Conservation (phyloP, 1,140 invertebrate genomes). For the Caenorhabditis inopinata region DNA sequence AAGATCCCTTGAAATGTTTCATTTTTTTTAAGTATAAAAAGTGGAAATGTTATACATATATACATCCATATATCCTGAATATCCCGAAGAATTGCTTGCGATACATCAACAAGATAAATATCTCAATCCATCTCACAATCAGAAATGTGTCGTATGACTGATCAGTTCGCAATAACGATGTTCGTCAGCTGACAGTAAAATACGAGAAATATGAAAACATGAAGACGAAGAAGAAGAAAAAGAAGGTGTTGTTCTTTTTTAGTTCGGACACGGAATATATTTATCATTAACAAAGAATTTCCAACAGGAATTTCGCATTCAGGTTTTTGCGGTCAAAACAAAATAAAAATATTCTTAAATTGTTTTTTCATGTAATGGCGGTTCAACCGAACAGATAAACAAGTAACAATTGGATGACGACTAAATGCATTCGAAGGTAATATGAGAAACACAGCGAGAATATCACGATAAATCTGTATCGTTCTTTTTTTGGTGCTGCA, state of each 20-base stretch:
- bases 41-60: not conserved
- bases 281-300: no score
- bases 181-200: constrained; percentile 8
- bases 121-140: not conserved
- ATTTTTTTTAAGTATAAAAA: no score
- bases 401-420: no score
- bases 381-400: no score
- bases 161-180: constrained; percentile 32
- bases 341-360: not conserved
- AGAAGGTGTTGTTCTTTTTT: not conserved
- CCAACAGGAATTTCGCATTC: not conserved
- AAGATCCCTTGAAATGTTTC: not conserved
- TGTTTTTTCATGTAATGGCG: no score
- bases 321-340: constrained; percentile 10
- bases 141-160: constrained; percentile 30
- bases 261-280: constrained; percentile 12
- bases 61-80: no score
- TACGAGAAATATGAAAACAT: not conserved
- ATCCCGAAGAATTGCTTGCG: not conserved
- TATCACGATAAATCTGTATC: not conserved
- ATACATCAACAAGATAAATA: constrained; percentile 30
- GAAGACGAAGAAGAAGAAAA: not conserved
- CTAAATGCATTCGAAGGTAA: no score
- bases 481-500: not conserved
- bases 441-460: not conserved